A percentile compares a stretch with the other conserved stretches of the same genome.
Evolutionary conservation across 2,113 vertebrate genomes (phyloP).

Genomic region (Chaetops frenatus): DNA sequence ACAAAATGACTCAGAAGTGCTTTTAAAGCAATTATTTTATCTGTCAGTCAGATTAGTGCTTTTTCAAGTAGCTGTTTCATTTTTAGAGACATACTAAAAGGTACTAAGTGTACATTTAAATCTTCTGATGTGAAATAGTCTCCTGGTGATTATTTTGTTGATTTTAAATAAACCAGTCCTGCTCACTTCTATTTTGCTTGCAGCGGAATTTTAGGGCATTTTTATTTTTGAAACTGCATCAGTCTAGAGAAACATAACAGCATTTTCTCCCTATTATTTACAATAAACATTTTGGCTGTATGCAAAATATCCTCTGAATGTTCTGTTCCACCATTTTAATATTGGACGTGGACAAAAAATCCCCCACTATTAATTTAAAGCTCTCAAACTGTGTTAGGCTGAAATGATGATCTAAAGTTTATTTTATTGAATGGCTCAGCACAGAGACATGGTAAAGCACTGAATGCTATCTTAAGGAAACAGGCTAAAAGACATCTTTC

Average conservation of each 20-base stretch:
- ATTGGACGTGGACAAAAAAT: not conserved
- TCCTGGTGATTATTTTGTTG: slow-evolving; percentile 27
- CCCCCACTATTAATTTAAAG: not conserved
- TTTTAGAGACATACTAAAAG: slow-evolving; percentile 31
- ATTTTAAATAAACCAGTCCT: not conserved
- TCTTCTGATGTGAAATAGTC: not conserved
- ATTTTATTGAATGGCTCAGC: not conserved
- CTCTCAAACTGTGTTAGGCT: not conserved
- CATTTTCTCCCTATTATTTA: not conserved
- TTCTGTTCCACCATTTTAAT: not conserved
- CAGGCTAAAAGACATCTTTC: not conserved
- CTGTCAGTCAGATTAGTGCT: slow-evolving; percentile 61
- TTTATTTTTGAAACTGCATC: not conserved
- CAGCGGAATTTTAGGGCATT: not conserved
- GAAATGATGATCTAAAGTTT: not conserved
- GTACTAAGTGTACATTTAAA: not conserved
- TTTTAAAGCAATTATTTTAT: slow-evolving; percentile 74
- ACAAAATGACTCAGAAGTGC: slow-evolving; percentile 78
- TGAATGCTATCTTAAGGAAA: not conserved
- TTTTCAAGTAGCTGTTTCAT: slow-evolving; percentile 36
- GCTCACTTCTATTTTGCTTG: slow-evolving; percentile 9
- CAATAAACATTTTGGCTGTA: not conserved
- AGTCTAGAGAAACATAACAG: not conserved
- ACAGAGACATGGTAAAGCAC: not conserved
- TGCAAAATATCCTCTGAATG: not conserved